A percentile compares a stretch with the other conserved stretches of the same genome.
phyloP scores from a whole-genome alignment of 1,140 invertebrate genomes.

The Lethrus apterus region DNA sequence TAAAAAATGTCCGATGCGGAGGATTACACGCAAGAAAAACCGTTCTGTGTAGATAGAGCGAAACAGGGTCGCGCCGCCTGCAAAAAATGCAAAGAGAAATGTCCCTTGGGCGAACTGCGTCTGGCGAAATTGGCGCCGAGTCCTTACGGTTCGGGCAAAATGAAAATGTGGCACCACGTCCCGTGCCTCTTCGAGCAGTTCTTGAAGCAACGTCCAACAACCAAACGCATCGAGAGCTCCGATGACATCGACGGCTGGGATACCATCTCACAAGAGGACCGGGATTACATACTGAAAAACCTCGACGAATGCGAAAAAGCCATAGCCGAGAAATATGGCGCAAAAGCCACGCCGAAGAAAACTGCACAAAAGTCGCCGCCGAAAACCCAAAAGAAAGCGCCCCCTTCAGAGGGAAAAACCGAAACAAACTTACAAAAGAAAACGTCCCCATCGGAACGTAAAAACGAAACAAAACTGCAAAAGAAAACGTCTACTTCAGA shows the following conservation, averaged over 20 bases:
- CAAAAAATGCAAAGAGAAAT: constrained; percentile 78
- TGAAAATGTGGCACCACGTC: constrained; percentile 82
- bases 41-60: constrained; percentile 66
- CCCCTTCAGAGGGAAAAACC: not conserved
- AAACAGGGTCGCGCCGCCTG: constrained; percentile 75
- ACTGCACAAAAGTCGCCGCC: not conserved
- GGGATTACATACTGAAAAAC: constrained; percentile 54
- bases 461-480: not conserved
- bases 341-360: constrained; percentile 33
- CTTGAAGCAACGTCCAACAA: constrained; percentile 66
- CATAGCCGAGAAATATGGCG: constrained; percentile 44
- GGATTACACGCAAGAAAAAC: constrained; percentile 43
- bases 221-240: constrained; percentile 73
- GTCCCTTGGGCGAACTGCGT: constrained; percentile 62
- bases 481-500: not conserved
- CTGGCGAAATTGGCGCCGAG: constrained; percentile 69
- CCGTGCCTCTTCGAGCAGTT: constrained; percentile 75
- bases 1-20: constrained; percentile 36
- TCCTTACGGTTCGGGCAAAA: constrained; percentile 74
- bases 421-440: not conserved
- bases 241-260: constrained; percentile 74
- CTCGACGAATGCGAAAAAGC: constrained; percentile 51
- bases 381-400: not conserved
- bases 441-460: not conserved
- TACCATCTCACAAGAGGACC: constrained; percentile 57